Percentiles rank a stretch among this genome's conserved stretches.
Conservation (phyloP, 2,888 invertebrate species). For the Thereva unica region DNA sequence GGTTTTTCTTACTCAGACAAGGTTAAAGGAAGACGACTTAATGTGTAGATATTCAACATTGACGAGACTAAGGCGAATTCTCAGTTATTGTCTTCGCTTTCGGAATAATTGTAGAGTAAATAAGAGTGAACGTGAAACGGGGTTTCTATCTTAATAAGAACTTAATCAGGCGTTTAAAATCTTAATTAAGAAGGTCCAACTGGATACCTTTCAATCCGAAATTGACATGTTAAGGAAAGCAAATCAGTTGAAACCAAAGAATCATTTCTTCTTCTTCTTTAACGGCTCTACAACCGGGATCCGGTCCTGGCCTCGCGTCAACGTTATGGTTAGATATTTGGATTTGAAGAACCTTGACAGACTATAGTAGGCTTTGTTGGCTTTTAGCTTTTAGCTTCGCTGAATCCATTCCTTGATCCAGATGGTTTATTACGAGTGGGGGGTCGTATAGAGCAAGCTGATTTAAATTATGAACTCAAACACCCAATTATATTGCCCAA, state of each 20-base stretch:
- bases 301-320: too few relatives aligned
- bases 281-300: too few relatives aligned
- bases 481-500: constrained; percentile 8
- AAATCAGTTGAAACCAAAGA: background rate
- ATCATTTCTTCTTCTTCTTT: too few relatives aligned
- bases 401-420: background rate
- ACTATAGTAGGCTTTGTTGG: too few relatives aligned
- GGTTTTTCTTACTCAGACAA: too few relatives aligned
- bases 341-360: too few relatives aligned
- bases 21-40: too few relatives aligned
- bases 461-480: background rate
- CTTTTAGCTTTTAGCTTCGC: too few relatives aligned
- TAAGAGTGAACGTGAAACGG: background rate
- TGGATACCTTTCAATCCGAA: background rate
- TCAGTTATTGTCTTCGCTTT: background rate
- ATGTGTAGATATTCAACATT: too few relatives aligned
- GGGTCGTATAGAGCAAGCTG: background rate
- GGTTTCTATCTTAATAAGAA: background rate
- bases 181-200: background rate
- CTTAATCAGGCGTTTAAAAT: background rate
- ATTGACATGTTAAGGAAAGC: background rate
- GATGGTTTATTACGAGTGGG: background rate
- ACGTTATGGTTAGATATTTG: too few relatives aligned
- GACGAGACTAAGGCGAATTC: background rate
- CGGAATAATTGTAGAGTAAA: background rate